These are phyloP conservation scores for Bryconaethiops microstoma DNA, from an alignment of 2,797 vertebrate genomes.

Conservation along the genomic window DNA sequence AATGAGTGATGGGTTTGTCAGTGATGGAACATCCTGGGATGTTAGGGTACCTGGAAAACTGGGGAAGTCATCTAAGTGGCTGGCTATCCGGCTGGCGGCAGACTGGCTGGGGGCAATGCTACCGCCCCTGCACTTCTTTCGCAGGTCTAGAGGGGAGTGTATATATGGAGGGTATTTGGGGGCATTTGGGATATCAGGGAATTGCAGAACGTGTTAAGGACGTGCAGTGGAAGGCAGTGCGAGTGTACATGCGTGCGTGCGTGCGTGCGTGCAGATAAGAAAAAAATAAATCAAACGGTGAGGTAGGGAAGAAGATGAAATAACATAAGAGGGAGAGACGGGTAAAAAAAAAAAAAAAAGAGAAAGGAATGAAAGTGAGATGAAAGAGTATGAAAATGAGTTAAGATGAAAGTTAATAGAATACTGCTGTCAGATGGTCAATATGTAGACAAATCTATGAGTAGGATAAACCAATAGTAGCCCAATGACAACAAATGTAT, in stretches of 20 bases:
- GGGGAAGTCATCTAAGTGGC: slow-evolving; percentile 67
- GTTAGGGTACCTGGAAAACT: slow-evolving; percentile 63
- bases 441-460: neutral
- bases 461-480: neutral
- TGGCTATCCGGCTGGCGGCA: slow-evolving; percentile 73
- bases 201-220: neutral
- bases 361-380: slow-evolving; percentile 15
- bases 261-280: neutral
- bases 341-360: neutral
- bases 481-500: neutral
- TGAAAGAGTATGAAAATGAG: slow-evolving; percentile 35
- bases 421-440: slow-evolving; percentile 17
- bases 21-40: slow-evolving; percentile 15
- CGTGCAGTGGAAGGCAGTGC: neutral
- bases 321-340: neutral
- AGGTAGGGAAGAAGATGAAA: slow-evolving; percentile 3
- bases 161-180: slow-evolving; percentile 14
- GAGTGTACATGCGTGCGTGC: neutral
- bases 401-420: slow-evolving; percentile 15
- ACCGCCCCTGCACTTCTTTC: slow-evolving; percentile 69
- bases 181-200: slow-evolving; percentile 16
- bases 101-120: slow-evolving; percentile 67
- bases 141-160: slow-evolving; percentile 68
- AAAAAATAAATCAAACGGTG: neutral
- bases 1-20: slow-evolving; percentile 18